Base-by-base conservation (phyloP, 2,888 invertebrate genomes). In the Lithophane ornitopus region DNA sequence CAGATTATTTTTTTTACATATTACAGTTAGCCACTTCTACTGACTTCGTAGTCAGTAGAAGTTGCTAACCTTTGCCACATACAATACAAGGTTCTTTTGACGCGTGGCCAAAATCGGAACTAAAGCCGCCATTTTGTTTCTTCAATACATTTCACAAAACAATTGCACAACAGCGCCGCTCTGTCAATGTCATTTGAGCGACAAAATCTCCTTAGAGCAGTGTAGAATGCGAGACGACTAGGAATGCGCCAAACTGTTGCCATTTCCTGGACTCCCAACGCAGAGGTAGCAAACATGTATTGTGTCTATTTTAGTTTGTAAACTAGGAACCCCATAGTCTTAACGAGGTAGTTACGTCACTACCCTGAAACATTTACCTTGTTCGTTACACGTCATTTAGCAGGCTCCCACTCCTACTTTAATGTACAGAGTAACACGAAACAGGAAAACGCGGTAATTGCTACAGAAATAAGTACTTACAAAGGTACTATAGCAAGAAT, bases 371-470 rank as follows among this genome's bases (percentile, higher is more conserved):
- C 67, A 73, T 81, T 85, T 76, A 79, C 76, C 70, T 75, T 71
- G 77, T 87, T 72, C 52, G 82, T 79, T 78, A 82, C 79, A 58
- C 73, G 39, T 72, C 87, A 82, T 85, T 87, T 85, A 67, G 75
- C 49, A 56, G 41, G 61, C 49, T 49, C 39, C 34, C 28, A 61
- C 52, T 75, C 44, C 11, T 28, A 62, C 56, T 73, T 66, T 58
- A 70, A 71, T 76, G 61, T 75, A 81, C 22, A n/a, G 49, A 62
- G 80, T 69, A 87, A 81, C 41, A 78, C 56, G 69, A 72, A 85
- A 70, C 71, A 78, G 69, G 81, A 73, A 85, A 85, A 78, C 59
- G 49, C 41, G 46, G 74, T 77, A 78, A 85, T 85, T 85, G 74
- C 62, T 62, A 19, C 34, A 44, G 54, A 71, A 85, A 62, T 59